Evolutionary conservation across 2,888 invertebrate genomes (phyloP).

Genomic region (Pycnomerus fuliginosus): DNA sequence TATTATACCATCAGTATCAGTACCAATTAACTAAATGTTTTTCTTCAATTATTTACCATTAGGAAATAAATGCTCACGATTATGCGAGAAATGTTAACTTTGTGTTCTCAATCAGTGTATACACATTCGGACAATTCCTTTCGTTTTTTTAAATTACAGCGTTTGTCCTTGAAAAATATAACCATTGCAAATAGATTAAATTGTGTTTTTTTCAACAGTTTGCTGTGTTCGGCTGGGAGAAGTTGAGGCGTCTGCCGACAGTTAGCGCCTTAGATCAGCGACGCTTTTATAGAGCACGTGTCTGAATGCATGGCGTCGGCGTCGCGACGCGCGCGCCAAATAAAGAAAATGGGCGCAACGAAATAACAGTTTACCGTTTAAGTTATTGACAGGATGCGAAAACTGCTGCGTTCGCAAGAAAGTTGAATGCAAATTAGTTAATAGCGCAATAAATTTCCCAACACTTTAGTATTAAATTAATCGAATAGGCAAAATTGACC

Average conservation of each 20-base stretch:
- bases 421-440: too few species aligned
- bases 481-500: too few species aligned
- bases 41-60: slow-evolving; percentile 5
- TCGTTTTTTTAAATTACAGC: slow-evolving; percentile 15
- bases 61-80: slow-evolving; percentile 5
- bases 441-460: too few species aligned
- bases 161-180: slow-evolving; percentile 18
- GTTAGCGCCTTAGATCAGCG: slow-evolving; percentile 17
- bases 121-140: too few species aligned
- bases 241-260: slow-evolving; percentile 11
- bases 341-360: too few species aligned
- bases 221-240: slow-evolving; percentile 3
- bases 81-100: too few species aligned
- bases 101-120: too few species aligned
- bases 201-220: slow-evolving; percentile 13
- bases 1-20: too few species aligned
- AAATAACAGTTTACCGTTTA: too few species aligned
- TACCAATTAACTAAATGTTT: slow-evolving; percentile 12
- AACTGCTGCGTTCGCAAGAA: too few species aligned
- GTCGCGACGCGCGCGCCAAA: slow-evolving; percentile 12
- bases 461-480: too few species aligned
- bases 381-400: too few species aligned
- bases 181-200: slow-evolving; percentile 14
- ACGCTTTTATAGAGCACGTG: slow-evolving; percentile 16
- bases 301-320: slow-evolving; percentile 22